Base-by-base conservation (phyloP, 2,113 vertebrate species). In the Epinephelus fuscoguttatus region DNA sequence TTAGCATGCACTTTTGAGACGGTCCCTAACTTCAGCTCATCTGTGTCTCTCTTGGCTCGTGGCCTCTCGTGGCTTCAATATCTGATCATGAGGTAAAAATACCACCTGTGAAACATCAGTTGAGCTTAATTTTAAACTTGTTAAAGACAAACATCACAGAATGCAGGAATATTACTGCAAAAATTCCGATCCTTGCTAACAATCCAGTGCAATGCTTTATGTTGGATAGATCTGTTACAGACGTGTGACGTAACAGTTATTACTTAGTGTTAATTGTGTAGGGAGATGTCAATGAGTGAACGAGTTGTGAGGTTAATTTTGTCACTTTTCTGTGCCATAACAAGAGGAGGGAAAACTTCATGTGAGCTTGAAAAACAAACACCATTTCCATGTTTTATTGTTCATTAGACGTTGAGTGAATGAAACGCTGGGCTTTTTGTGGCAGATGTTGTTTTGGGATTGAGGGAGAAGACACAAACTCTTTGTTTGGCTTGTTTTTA, bases 361-460 rank as follows among this genome's bases (percentile, higher is more conserved):
- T 9, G 42, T 10, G 42, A 45, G 42, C 8, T 45, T 45, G 42
- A 45, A 45, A 30, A 45, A 2, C 42, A 45, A 45, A 45, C 9
- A 8, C 42, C 11, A 45, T 11, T 45, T 45, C 10, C 9, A 45
- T 45, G 40, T 42, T 50, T 27, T 30, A 11, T 12, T 27, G 45
- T 18, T 68, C 17, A 19, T 50, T 12, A 19, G 17, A 49, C 4
- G 17, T n/a, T n/a, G 4, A 19, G 13, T 19, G 15, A 45, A 45
- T 18, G 14, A 27, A 47, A 47, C 45, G 42, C 42, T 45, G 42
- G 8, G 42, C 4, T 37, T 66, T n/a, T 37, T 21, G 14, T 47
- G 8, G 23, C 42, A 45, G 42, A 45, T 45, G 42, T 12, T 81
- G 55, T 40, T 76, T 60, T 72, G 37, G 52, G 40, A 59, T 64